These are phyloP conservation scores for Caenorhabditis macrosperma DNA, from an alignment of 2,888 invertebrate genomes.

Conservation along the genomic window DNA sequence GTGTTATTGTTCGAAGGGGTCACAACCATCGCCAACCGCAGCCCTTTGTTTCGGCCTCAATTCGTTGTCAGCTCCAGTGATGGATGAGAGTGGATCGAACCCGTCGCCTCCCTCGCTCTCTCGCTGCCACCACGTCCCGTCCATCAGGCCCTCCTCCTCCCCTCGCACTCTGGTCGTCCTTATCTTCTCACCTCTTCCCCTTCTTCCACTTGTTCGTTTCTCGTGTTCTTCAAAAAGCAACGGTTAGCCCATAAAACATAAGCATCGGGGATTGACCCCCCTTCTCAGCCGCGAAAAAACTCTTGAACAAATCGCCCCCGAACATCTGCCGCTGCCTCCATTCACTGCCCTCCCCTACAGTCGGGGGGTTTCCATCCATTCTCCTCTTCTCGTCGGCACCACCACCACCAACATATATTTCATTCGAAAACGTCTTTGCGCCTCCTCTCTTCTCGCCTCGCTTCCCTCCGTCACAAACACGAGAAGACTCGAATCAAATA, in stretches of 20 bases:
- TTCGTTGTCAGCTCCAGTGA: slow-evolving; percentile 46
- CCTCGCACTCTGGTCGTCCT: not conserved
- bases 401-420: no score
- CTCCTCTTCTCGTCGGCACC: not conserved
- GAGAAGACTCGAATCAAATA: slow-evolving; percentile 3
- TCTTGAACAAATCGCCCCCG: slow-evolving; percentile 11
- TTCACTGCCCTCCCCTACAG: not conserved
- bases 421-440: slow-evolving; percentile 1
- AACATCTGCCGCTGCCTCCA: slow-evolving; percentile 36
- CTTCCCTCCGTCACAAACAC: slow-evolving; percentile 8
- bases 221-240: not conserved
- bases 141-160: not conserved
- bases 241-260: not conserved
- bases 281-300: no score
- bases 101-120: slow-evolving; percentile 15
- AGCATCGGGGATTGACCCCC: not conserved
- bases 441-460: not conserved
- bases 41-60: slow-evolving; percentile 14
- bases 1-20: not conserved
- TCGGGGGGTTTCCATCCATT: no score
- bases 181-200: slow-evolving; percentile 16
- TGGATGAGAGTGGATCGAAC: slow-evolving; percentile 38
- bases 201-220: not conserved
- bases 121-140: not conserved
- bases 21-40: not conserved